Evolutionary conservation across 2,797 vertebrate genomes (phyloP), one percentile per base, ranked within the genome.

Genomic region (Apogon talboti): DNA sequence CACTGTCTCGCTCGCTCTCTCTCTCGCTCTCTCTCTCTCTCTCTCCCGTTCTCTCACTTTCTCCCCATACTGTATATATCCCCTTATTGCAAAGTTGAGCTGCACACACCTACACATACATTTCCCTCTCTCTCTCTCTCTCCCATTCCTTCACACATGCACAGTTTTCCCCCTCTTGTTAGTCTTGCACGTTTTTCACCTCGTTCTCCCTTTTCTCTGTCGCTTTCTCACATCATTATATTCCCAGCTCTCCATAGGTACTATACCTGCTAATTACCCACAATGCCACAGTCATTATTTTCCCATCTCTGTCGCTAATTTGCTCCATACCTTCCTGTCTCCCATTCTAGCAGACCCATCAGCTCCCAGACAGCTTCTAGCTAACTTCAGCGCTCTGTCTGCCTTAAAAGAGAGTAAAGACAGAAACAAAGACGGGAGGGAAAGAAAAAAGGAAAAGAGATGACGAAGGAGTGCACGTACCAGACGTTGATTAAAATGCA

Each of bases 161-260:
- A 55, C 70, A 19, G 13, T 54, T 71, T 57, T 30, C 21, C 67
- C 71, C 50, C 63, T 71, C 76, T 78, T 84, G 83, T 88, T 89
- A 85, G 79, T 80, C 77, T 86, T 57, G 71, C 79, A 81, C 79
- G 63, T 83, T 90, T 89, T 88, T 85, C 81, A 90, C 86, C 81
- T 83, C 86, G 75, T 89, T 94, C 91, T 86, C 65, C 76, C 89
- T 92, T 91, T 81, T 75, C 79, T 77, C 71, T 69, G 40, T 88
- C 79, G 91, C 77, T 94, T 94, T 94, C 82, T 94, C 93, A 90
- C 87, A 76, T 86, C 91, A 90, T 87, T 88, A 85, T 93, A 76
- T 89, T 93, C 90, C 87, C 83, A 86, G 78, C 71, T 88, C 81
- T 90, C 90, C 92, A 91, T 89, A 90, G 88, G 82, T 87, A 80